Evolutionary conservation across 1,140 invertebrate species (phyloP).

Genomic region (Drosophila nigrodunni): DNA sequence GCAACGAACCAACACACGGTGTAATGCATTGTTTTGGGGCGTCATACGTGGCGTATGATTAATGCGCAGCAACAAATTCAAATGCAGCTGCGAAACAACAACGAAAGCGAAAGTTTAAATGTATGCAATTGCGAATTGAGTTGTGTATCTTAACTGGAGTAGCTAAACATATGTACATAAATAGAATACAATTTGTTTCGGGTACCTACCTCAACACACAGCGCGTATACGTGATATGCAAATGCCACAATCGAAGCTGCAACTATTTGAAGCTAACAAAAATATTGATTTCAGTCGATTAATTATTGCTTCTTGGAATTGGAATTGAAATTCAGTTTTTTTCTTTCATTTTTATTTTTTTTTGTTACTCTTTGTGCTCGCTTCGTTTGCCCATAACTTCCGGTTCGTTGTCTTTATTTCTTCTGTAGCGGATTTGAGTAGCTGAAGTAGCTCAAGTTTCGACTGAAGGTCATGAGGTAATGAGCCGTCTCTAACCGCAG

Average conservation of each 20-base stretch:
- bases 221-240: not conserved
- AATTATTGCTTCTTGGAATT: constrained; percentile 49
- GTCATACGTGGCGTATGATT: constrained; percentile 31
- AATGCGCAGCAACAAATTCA: constrained; percentile 9
- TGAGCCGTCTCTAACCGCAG: constrained; percentile 8
- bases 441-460: constrained; percentile 57
- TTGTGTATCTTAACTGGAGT: not conserved
- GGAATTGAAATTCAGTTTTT: constrained; percentile 34
- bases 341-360: constrained; percentile 32
- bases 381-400: constrained; percentile 42
- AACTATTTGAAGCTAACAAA: not conserved
- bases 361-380: constrained; percentile 45
- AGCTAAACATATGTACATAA: not conserved
- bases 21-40: not conserved
- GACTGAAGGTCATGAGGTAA: constrained; percentile 58
- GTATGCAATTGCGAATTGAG: constrained; percentile 9
- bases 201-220: not conserved
- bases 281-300: constrained; percentile 18
- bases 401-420: constrained; percentile 46
- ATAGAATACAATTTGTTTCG: not conserved
- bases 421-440: constrained; percentile 66
- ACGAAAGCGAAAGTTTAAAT: not conserved
- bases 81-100: not conserved
- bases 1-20: not conserved
- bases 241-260: not conserved